Evolutionary conservation across 2,888 invertebrate genomes (phyloP), one percentile per base, ranked within the genome.

Genomic region (Caradrina kadenii): DNA sequence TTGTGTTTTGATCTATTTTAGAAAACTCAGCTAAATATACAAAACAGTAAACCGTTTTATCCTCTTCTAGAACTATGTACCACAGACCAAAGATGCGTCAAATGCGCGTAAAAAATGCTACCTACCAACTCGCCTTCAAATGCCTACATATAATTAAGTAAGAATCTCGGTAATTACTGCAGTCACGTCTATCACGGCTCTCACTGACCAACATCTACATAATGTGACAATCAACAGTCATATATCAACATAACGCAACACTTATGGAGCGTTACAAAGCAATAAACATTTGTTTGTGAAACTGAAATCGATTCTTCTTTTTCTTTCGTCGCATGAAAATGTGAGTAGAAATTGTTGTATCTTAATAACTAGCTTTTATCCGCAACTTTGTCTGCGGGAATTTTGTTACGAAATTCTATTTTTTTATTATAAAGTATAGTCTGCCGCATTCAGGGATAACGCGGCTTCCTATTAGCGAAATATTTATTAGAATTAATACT

Each of bases 201-300:
- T 87, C 86, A 80, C 83, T 77, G 74, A 59, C 71, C 69, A 81
- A 56, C 61, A 89, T 89, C 78, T 82, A 68, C 88, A 88, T 89
- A 89, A 88, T 78, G 82, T 70, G 80, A 81, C 86, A 83, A 81
- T 88, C 82, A 86, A 69, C 76, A 80, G 58, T 76, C 78, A 73
- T 78, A 77, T 22, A 79, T 78, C 76, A 79, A 77, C 86, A 85
- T 86, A 80, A 77, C 86, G 39, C 73, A 69, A 73, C 76, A 78
- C 78, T 79, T 82, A 83, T 86, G 73, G 82, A 85, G 77, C 86
- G 86, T 83, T 81, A 80, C 83, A 71, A 79, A 54, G 73, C 68
- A 71, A 76, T 66, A 39, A 50, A 52, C 68, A 73, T 76, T 73
- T 72, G 54, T 76, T 58, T 70, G 71, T 73, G 75, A 77, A 79